Conservation (phyloP, 2,888 invertebrate genomes). For the Sialis lutaria region DNA sequence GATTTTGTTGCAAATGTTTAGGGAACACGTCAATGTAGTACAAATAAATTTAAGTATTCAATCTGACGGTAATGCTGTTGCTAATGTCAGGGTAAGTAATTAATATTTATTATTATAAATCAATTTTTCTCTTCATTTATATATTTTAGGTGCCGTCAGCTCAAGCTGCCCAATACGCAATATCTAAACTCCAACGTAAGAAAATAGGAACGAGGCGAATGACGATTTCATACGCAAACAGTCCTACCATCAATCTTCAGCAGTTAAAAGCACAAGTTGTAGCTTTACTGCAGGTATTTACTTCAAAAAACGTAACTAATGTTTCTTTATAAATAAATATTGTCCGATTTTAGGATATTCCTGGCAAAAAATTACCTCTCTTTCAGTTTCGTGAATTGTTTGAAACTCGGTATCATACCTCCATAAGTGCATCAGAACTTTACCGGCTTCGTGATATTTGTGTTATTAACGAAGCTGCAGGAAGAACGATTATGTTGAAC, state of each 20-base stretch:
- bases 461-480: slow-evolving; percentile 46
- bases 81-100: slow-evolving; percentile 47
- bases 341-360: slow-evolving; percentile 42
- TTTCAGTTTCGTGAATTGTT: slow-evolving; percentile 70
- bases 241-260: slow-evolving; percentile 41
- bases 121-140: slow-evolving; percentile 6
- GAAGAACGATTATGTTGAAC: slow-evolving; percentile 49
- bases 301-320: background rate
- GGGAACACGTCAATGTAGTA: slow-evolving; percentile 42
- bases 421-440: slow-evolving; percentile 52
- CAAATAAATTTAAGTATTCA: slow-evolving; percentile 38
- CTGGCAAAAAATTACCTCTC: slow-evolving; percentile 54
- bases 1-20: slow-evolving; percentile 40
- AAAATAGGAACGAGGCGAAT: slow-evolving; percentile 69
- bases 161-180: slow-evolving; percentile 53
- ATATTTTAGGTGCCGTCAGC: slow-evolving; percentile 21
- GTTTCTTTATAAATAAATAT: background rate
- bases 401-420: slow-evolving; percentile 62
- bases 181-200: slow-evolving; percentile 68
- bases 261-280: slow-evolving; percentile 51
- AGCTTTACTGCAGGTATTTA: slow-evolving; percentile 40
- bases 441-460: slow-evolving; percentile 63
- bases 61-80: slow-evolving; percentile 49
- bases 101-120: background rate
- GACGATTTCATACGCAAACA: slow-evolving; percentile 51